Evolutionary conservation across 2,113 vertebrate species (phyloP).

Genomic region (Protobothrops flavoviridis): DNA sequence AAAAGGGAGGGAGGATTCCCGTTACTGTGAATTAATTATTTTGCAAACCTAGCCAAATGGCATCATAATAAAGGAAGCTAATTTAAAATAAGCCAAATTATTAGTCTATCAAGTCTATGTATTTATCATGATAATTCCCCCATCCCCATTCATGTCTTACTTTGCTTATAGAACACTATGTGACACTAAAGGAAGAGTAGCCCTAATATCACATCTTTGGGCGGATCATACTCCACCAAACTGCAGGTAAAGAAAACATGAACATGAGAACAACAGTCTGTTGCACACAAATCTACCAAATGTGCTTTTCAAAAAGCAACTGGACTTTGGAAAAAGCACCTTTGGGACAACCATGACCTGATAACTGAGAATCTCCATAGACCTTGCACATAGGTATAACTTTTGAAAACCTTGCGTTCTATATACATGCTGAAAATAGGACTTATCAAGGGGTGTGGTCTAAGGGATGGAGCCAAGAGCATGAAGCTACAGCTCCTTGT

Average conservation of each 20-base stretch:
- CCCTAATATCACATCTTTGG: not conserved
- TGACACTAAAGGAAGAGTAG: too few relatives aligned
- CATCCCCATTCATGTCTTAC: not conserved
- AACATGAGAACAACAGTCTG: not conserved
- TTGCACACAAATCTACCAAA: not conserved
- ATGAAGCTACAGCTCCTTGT: not conserved
- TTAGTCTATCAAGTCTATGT: not conserved
- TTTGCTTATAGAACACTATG: not conserved
- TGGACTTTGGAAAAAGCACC: not conserved
- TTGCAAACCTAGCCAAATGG: not conserved
- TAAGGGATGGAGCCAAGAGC: not conserved
- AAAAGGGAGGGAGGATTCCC: not conserved
- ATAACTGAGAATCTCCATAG: not conserved
- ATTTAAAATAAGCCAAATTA: not conserved
- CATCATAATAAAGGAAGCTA: not conserved
- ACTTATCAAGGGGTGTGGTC: not conserved
- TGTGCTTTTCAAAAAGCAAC: not conserved
- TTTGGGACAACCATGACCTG: not conserved
- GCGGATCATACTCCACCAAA: too few relatives aligned
- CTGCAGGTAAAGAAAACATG: not conserved
- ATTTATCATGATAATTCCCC: not conserved
- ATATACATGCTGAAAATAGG: not conserved
- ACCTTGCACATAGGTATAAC: not conserved
- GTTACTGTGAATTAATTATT: not conserved
- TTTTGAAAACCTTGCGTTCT: not conserved